These are phyloP conservation scores for Macropis europaea DNA, from an alignment of 2,888 invertebrate genomes.

Conservation along the genomic window DNA sequence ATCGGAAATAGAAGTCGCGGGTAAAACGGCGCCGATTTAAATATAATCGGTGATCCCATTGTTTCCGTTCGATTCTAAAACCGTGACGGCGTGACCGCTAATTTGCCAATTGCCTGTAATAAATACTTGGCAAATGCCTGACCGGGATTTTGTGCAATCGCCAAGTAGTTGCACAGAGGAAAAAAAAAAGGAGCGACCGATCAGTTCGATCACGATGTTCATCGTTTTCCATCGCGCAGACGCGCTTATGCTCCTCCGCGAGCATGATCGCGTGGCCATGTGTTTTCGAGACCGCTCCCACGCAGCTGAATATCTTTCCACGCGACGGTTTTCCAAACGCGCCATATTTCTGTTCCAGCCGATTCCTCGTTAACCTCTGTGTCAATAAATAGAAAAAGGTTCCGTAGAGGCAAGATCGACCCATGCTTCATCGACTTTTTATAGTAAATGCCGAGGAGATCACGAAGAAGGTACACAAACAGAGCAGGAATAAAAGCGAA, in stretches of 20 bases:
- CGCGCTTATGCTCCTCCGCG: too few relatives aligned
- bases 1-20: constrained; percentile 14
- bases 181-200: constrained; percentile 16
- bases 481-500: too few relatives aligned
- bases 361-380: too few relatives aligned
- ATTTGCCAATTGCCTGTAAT: constrained; percentile 61
- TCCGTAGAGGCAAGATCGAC: too few relatives aligned
- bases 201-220: background rate
- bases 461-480: too few relatives aligned
- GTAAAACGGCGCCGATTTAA: constrained; percentile 45
- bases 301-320: too few relatives aligned
- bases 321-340: too few relatives aligned
- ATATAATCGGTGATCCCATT: constrained; percentile 57
- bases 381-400: too few relatives aligned
- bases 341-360: too few relatives aligned
- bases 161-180: too few relatives aligned
- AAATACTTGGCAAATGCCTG: constrained; percentile 58
- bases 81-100: constrained; percentile 48
- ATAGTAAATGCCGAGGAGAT: too few relatives aligned
- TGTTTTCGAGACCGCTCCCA: constrained; percentile 7
- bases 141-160: constrained; percentile 46
- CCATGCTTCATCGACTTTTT: too few relatives aligned
- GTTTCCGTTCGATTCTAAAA: constrained; percentile 52
- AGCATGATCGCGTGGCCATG: constrained; percentile 22
- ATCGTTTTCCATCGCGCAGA: background rate